phyloP scores from a whole-genome alignment of 2,113 vertebrate species.

The Anhinga rufa region DNA sequence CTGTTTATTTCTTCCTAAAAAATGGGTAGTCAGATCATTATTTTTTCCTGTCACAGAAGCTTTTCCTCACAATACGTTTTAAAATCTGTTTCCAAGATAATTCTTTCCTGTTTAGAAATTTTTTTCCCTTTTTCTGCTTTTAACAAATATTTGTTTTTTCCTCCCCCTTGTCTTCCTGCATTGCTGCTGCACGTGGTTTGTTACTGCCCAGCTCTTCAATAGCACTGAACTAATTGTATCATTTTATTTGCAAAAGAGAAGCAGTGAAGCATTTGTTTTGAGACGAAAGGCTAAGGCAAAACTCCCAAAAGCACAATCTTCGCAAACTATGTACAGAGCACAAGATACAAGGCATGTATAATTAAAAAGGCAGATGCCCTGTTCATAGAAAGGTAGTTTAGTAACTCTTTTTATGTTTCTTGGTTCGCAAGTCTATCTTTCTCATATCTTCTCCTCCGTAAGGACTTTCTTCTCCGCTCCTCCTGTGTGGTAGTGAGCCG shows the following conservation, averaged over 20 bases:
- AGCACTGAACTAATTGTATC: neutral
- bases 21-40: neutral
- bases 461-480: neutral
- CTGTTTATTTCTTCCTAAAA: neutral
- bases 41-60: neutral
- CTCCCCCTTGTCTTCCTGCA: neutral
- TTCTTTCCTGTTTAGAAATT: neutral
- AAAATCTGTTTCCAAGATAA: neutral
- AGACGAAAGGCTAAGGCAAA: neutral
- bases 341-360: neutral
- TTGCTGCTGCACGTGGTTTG: neutral
- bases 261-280: neutral
- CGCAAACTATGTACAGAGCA: neutral
- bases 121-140: neutral
- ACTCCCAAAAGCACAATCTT: neutral
- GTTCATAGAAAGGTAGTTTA: neutral
- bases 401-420: neutral
- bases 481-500: neutral
- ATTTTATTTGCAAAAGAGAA: constrained; percentile 14
- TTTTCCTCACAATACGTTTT: neutral
- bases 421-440: neutral
- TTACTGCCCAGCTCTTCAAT: neutral
- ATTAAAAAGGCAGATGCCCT: neutral
- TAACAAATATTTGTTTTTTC: constrained; percentile 10
- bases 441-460: neutral